Evolutionary conservation across 2,797 vertebrate species (phyloP).

Genomic region (Ambastaia sidthimunki): DNA sequence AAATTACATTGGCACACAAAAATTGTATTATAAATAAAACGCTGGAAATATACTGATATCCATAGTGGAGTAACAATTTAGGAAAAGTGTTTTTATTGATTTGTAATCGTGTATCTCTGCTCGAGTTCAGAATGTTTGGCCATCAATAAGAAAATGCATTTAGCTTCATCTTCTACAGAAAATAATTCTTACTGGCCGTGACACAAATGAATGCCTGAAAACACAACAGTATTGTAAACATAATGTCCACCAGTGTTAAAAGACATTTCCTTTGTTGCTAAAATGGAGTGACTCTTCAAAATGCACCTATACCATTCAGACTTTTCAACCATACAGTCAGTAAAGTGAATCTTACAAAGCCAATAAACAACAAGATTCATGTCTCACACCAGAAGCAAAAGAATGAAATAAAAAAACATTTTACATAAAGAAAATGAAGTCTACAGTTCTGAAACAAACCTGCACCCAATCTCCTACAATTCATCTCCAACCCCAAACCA

Average conservation of each 20-base stretch:
- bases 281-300: too few relatives aligned
- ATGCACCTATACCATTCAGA: background rate
- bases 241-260: conserved; percentile 18
- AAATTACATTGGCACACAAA: conserved; percentile 21
- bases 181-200: background rate
- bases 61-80: background rate
- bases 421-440: background rate
- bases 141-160: background rate
- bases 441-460: background rate
- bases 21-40: conserved; percentile 6
- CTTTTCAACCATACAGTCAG: background rate
- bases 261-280: background rate
- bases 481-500: background rate
- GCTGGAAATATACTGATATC: background rate
- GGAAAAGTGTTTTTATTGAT: background rate
- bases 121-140: background rate
- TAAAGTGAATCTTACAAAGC: conserved; percentile 1
- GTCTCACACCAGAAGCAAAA: background rate
- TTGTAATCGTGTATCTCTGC: too few relatives aligned
- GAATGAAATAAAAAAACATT: too few relatives aligned
- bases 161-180: background rate
- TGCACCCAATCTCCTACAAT: background rate
- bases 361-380: background rate
- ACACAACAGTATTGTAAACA: conserved; percentile 33
- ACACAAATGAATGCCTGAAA: background rate